Conservation (phyloP, 2,113 vertebrate genomes). For the Melanostigma gelatinosum region DNA sequence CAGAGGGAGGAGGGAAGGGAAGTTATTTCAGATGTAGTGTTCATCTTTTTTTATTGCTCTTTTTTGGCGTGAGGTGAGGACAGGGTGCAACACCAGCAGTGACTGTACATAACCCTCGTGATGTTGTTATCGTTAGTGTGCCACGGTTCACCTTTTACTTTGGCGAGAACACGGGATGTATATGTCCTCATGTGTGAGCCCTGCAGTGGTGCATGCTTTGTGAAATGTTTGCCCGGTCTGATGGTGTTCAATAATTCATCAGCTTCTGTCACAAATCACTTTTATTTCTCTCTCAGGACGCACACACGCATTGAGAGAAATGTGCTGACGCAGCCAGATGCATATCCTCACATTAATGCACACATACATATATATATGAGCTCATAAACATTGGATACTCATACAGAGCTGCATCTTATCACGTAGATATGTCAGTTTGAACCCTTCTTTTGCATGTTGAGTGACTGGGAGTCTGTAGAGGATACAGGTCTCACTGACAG, state of each 20-base stretch:
- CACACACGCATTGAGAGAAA: conserved; percentile 13
- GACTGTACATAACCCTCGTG: conserved; percentile 1
- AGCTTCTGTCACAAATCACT: conserved; percentile 60
- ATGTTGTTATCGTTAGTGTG: not conserved
- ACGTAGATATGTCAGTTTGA: conserved; percentile 47
- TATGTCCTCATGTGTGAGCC: conserved; percentile 19
- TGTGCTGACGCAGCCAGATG: conserved; percentile 18
- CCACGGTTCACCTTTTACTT: not conserved
- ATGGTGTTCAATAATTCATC: conserved; percentile 70
- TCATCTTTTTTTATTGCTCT: conserved; percentile 11
- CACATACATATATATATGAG: not conserved
- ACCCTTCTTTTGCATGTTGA: conserved; percentile 53
- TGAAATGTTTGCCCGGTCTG: conserved; percentile 35
- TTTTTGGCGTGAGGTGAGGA: not conserved
- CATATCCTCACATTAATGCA: not conserved
- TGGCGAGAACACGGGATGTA: not conserved
- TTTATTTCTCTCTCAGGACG: conserved; percentile 38
- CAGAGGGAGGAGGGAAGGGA: not conserved
- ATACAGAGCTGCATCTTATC: conserved; percentile 7
- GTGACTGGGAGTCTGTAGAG: conserved; percentile 53
- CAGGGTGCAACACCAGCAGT: not conserved
- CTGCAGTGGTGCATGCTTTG: conserved; percentile 13
- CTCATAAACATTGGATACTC: not conserved
- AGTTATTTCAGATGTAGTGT: conserved; percentile 9
- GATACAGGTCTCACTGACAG: conserved; percentile 55